Evolutionary conservation across 2,888 invertebrate species (phyloP).

Genomic region (Formica aserva): DNA sequence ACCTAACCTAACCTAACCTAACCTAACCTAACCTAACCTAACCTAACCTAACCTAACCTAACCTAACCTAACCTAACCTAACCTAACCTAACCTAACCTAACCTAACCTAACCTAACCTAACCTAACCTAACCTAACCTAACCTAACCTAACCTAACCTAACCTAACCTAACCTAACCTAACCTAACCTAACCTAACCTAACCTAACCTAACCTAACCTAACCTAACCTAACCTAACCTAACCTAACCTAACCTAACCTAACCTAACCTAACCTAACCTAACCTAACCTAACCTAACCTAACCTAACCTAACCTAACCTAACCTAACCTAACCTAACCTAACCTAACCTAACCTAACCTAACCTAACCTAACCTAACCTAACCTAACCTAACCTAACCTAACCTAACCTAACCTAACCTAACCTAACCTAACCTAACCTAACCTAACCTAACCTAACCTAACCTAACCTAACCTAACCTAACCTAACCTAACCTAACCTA

Average conservation of each 20-base stretch:
- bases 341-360: constrained; percentile 33
- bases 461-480: constrained; percentile 35
- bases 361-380: constrained; percentile 33
- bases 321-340: constrained; percentile 33
- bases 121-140: constrained; percentile 9
- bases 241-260: constrained; percentile 33
- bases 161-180: constrained; percentile 6
- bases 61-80: constrained; percentile 33
- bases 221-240: constrained; percentile 32
- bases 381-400: constrained; percentile 33
- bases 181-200: constrained; percentile 6
- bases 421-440: constrained; percentile 37
- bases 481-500: constrained; percentile 32
- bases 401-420: constrained; percentile 33
- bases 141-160: constrained; percentile 6
- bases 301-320: constrained; percentile 33
- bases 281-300: constrained; percentile 33
- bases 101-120: constrained; percentile 33
- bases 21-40: constrained; percentile 32
- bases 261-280: constrained; percentile 33
- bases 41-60: constrained; percentile 33
- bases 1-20: constrained; percentile 33
- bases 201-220: constrained; percentile 5
- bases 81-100: constrained; percentile 33
- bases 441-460: constrained; percentile 37